phyloP scores from a whole-genome alignment of 2,888 invertebrate genomes.

The Therioaphis trifolii region DNA sequence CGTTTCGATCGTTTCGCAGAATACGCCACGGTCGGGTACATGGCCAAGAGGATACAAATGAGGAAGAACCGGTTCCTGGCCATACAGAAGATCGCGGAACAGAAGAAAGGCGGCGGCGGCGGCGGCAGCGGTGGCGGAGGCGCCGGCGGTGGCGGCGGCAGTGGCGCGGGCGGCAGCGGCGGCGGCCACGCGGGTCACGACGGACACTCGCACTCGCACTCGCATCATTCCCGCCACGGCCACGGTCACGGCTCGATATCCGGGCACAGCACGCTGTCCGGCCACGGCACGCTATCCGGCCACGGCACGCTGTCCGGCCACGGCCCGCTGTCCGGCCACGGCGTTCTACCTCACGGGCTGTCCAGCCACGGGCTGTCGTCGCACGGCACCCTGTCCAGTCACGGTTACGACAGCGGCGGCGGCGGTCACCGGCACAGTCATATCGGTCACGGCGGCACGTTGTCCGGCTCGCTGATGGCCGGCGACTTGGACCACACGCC shows the following conservation, averaged over 20 bases:
- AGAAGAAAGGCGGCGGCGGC: slow-evolving; percentile 81
- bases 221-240: slow-evolving; percentile 47
- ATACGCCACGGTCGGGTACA: slow-evolving; percentile 97
- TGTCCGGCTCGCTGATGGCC: slow-evolving; percentile 68
- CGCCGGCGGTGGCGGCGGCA: slow-evolving; percentile 73
- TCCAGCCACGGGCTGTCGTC: slow-evolving; percentile 54
- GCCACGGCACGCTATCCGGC: slow-evolving; percentile 38
- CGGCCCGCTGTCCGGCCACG: slow-evolving; percentile 44
- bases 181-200: slow-evolving; percentile 74
- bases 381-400: slow-evolving; percentile 68
- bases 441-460: slow-evolving; percentile 70
- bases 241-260: slow-evolving; percentile 52
- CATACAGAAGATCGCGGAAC: slow-evolving; percentile 91
- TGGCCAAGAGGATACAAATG: slow-evolving; percentile 97
- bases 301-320: slow-evolving; percentile 45
- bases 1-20: slow-evolving; percentile 77
- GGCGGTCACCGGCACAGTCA: slow-evolving; percentile 70
- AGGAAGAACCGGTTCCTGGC: slow-evolving; percentile 91
- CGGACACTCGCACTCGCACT: slow-evolving; percentile 73
- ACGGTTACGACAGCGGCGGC: slow-evolving; percentile 68
- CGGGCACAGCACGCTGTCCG: slow-evolving; percentile 27
- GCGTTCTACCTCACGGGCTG: slow-evolving; percentile 36
- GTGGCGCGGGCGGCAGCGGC: slow-evolving; percentile 74
- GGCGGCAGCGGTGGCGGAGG: slow-evolving; percentile 77
- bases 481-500: slow-evolving; percentile 71